A percentile compares a stretch with the other conserved stretches of the same genome.
These are phyloP conservation scores for Stichopus horrens DNA, from an alignment of 53 echinoderm and acorn worm species.

Conservation along the genomic window DNA sequence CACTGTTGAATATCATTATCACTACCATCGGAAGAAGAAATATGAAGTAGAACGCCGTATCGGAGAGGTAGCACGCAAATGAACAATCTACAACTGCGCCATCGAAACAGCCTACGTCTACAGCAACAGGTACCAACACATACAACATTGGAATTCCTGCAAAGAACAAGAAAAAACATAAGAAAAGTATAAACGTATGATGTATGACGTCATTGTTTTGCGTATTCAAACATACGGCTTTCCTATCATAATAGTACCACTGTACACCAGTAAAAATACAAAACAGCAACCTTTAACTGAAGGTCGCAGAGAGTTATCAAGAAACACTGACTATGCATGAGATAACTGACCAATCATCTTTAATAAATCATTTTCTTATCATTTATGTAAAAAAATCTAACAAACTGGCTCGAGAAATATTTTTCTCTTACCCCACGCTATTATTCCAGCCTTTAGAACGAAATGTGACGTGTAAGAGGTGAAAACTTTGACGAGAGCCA, in stretches of 20 bases:
- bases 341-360: background rate
- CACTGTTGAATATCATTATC: constrained; percentile 86
- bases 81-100: constrained; percentile 67
- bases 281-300: too few species aligned
- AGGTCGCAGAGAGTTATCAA: too few species aligned
- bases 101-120: constrained; percentile 72
- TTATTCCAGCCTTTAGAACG: constrained; percentile 71
- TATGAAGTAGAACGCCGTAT: constrained; percentile 67
- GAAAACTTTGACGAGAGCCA: constrained; percentile 75
- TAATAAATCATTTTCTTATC: background rate
- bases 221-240: too few species aligned
- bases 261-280: too few species aligned
- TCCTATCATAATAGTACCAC: too few species aligned
- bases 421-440: constrained; percentile 79
- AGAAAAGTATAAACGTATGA: background rate
- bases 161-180: background rate
- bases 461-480: constrained; percentile 70
- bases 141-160: constrained; percentile 62
- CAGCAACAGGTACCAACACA: constrained; percentile 56
- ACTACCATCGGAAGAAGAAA: constrained; percentile 79
- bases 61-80: constrained; percentile 75
- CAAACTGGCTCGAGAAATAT: background rate
- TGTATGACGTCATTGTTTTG: too few species aligned
- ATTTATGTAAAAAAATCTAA: background rate
- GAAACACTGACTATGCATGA: too few species aligned